Evolutionary conservation across 2,888 invertebrate genomes (phyloP).

Genomic region (Drosophila phalerata): DNA sequence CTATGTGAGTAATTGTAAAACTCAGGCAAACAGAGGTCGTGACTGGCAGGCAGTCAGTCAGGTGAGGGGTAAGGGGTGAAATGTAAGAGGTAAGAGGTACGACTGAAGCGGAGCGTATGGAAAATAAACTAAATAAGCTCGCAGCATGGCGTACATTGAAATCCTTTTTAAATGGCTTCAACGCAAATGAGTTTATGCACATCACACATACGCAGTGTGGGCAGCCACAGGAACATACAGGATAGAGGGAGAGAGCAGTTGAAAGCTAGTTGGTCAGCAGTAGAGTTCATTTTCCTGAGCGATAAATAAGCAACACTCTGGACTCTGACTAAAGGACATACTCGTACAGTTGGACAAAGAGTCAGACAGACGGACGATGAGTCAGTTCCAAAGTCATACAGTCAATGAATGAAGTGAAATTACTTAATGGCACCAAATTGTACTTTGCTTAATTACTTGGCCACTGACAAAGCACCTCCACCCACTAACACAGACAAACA

Average conservation of each 20-base stretch:
- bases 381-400: conserved; percentile 45
- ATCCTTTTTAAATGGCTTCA: conserved; percentile 67
- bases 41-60: neutral
- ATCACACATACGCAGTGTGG: conserved; percentile 56
- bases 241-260: neutral
- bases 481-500: neutral
- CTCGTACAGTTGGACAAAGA: conserved; percentile 12
- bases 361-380: conserved; percentile 13
- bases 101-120: conserved; percentile 35
- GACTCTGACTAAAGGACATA: conserved; percentile 9
- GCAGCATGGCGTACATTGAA: conserved; percentile 46
- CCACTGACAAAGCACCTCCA: conserved; percentile 60
- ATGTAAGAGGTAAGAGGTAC: neutral
- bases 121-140: conserved; percentile 47
- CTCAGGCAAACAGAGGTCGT: conserved; percentile 3
- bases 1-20: conserved; percentile 24
- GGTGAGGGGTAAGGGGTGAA: neutral
- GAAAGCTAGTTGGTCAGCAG: conserved; percentile 34
- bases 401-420: conserved; percentile 77
- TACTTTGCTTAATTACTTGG: conserved; percentile 83
- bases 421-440: conserved; percentile 82
- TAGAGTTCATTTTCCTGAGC: conserved; percentile 72
- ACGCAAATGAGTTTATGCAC: conserved; percentile 60
- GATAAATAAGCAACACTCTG: conserved; percentile 77
- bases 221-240: conserved; percentile 36